Base-by-base conservation (phyloP, 2,797 vertebrate genomes). In the Acridotheres tristis region DNA sequence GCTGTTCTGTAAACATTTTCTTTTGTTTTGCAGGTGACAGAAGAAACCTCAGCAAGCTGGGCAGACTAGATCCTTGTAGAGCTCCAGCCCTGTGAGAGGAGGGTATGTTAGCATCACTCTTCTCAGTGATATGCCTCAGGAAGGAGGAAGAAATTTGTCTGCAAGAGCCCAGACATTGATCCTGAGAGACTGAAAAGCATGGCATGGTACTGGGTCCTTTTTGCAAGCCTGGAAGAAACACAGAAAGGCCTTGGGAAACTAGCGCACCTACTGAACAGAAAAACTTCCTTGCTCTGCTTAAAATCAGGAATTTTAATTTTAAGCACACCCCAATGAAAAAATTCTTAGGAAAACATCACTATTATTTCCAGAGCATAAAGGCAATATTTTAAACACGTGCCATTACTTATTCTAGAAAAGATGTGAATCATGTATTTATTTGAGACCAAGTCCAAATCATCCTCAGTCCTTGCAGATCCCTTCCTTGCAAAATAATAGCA, bases 291-390 rank as follows among this genome's bases (percentile, higher is more conserved):
- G 7, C 22, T 75, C 68, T 83, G 29, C 30, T 83, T 58, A 36
- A 54, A 85, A 40, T 58, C 54, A 85, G 61, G 69, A 74, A 14
- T 72, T 43, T 77, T 55, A 16, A 42, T 17, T 42, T 42, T 42
- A 42, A 42, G 42, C 7, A 3, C 2, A 12, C 2, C 2, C 8
- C 11, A 42, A 42, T 25, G 7, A 42, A 68, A 71, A 81, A 48
- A 48, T 3, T 16, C 25, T 4, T 29, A 65, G 18, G 57, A 48
- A 62, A 16, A 45, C 3, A 0, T 0, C 7, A 5, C 47, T 45
- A 25, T 47, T 65, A 22, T 66, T 88, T 94, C 16, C 1, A 2
- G 38, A 42, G 25, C 11, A 50, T 40, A 75, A 89, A 57, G n/a
- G 38, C 10, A 66, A 16, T 47, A 45, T 62, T 85, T 91, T 57